These are phyloP conservation scores for Somateria mollissima DNA, from an alignment of 2,797 vertebrate genomes.

Conservation along the genomic window DNA sequence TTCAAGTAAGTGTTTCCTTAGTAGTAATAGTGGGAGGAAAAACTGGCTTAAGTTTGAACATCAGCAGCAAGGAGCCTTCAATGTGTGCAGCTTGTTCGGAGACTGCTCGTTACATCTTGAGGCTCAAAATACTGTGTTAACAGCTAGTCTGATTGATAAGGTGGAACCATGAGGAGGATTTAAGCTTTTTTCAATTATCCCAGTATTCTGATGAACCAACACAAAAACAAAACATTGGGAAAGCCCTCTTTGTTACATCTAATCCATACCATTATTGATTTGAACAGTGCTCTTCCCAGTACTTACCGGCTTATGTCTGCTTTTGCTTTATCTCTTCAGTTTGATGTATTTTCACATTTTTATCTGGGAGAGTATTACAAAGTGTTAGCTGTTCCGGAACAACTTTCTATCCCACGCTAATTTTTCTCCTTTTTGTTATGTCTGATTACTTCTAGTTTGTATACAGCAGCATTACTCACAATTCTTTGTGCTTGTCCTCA, in stretches of 20 bases:
- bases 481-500: not conserved
- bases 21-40: not conserved
- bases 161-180: rapidly evolving
- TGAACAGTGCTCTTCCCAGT: not conserved
- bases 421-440: not conserved
- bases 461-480: not conserved
- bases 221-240: not conserved
- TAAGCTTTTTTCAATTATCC: not conserved
- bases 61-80: not conserved
- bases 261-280: not conserved
- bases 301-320: not conserved
- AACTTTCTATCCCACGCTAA: not conserved
- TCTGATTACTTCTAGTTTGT: not conserved
- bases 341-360: not conserved
- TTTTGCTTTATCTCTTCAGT: not conserved
- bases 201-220: not conserved
- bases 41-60: rapidly evolving
- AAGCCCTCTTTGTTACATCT: not conserved
- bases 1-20: constrained; percentile 86
- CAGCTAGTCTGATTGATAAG: not conserved
- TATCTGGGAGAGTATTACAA: not conserved
- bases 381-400: not conserved
- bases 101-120: not conserved
- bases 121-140: not conserved
- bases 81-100: not conserved